Percentiles rank a stretch among this genome's conserved stretches.
Conservation (phyloP, 1,140 invertebrate genomes). For the Sycobia sp. region DNA sequence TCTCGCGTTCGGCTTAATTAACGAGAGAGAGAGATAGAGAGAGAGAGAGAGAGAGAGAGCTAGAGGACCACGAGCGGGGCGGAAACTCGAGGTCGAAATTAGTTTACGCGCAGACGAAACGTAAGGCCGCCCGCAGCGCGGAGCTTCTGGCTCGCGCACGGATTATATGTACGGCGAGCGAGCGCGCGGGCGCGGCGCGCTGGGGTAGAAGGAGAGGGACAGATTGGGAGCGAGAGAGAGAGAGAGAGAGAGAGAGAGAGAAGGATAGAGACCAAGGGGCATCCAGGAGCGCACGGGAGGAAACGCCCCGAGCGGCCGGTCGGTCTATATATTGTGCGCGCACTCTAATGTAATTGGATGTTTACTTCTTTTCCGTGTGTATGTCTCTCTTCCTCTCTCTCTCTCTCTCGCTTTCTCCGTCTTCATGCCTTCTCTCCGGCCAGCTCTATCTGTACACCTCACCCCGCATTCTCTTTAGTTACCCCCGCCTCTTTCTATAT, state of each 20-base stretch:
- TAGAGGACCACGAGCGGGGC: not conserved
- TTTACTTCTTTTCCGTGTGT: conserved; percentile 25
- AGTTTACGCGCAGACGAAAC: conserved; percentile 18
- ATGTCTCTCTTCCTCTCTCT: not conserved
- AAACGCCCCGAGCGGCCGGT: not conserved
- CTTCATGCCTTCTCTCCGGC: too few species aligned
- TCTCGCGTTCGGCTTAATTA: conserved; percentile 45
- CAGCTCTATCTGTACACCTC: too few species aligned
- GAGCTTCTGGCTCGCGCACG: not conserved
- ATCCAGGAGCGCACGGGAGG: too few species aligned
- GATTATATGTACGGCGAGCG: too few species aligned
- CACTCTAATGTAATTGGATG: conserved; percentile 34
- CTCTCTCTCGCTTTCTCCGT: too few species aligned
- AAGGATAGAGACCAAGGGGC: not conserved
- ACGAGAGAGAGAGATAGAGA: conserved; percentile 35
- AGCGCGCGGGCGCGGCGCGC: too few species aligned
- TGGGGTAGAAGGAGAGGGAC: not conserved
- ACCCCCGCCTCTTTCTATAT: too few species aligned
- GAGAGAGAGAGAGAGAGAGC: not conserved
- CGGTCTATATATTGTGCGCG: not conserved
- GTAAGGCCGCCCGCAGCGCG: conserved; percentile 3
- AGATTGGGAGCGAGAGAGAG: not conserved
- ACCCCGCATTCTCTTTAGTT: too few species aligned
- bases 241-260: not conserved
- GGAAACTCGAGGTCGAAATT: conserved; percentile 30